Evolutionary conservation across 2,113 vertebrate species (phyloP).

Genomic region (Tricholaema leucomelas): DNA sequence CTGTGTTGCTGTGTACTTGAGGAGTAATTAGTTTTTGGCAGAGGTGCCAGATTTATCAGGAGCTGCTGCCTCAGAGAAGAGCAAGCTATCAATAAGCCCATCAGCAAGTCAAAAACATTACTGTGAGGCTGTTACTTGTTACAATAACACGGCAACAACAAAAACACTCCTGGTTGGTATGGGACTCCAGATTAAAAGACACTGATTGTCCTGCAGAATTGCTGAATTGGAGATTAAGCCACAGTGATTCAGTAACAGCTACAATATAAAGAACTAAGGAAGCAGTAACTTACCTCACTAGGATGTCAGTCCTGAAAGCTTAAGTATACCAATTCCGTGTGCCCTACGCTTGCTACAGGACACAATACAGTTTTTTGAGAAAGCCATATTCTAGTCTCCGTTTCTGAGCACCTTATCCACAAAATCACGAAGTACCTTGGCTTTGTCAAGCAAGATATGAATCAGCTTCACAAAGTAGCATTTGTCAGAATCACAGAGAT

Average conservation of each 20-base stretch:
- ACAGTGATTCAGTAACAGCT: neutral
- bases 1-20: neutral
- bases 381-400: neutral
- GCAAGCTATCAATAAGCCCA: neutral
- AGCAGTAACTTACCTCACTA: neutral
- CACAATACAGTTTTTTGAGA: neutral
- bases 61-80: neutral
- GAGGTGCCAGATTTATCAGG: neutral
- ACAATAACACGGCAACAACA: neutral
- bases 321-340: neutral
- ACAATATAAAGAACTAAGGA: neutral
- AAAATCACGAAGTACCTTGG: neutral
- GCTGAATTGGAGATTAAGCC: neutral
- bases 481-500: neutral
- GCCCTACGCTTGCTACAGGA: neutral
- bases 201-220: neutral
- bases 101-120: neutral
- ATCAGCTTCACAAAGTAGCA: neutral
- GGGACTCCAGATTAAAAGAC: neutral
- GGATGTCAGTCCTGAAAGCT: neutral
- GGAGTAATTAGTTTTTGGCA: neutral
- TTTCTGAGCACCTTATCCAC: neutral
- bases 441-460: fast-evolving
- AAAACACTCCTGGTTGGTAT: neutral
- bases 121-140: neutral